Evolutionary conservation across 2,797 vertebrate genomes (phyloP).

Genomic region (Tolypeutes matacus): DNA sequence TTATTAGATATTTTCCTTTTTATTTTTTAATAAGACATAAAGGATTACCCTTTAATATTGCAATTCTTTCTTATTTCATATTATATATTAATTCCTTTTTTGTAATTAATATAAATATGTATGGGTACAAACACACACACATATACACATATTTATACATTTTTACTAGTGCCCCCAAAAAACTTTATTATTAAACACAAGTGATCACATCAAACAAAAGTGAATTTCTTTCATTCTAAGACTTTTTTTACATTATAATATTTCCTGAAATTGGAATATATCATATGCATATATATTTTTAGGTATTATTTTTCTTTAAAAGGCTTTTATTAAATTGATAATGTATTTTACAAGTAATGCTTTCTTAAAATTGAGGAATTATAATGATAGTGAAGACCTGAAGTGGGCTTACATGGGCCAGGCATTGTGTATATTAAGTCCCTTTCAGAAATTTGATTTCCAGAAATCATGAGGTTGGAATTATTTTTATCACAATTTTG

Average conservation of each 20-base stretch:
- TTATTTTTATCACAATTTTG: not conserved
- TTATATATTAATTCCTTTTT: not conserved
- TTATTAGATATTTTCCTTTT: not conserved
- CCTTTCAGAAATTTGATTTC: conserved; percentile 50
- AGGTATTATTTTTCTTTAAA: not conserved
- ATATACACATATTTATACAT: not conserved
- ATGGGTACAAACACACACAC: not conserved
- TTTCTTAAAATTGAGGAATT: not conserved
- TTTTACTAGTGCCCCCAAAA: not conserved
- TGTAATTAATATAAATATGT: not conserved
- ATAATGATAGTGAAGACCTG: not conserved
- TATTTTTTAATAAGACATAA: not conserved
- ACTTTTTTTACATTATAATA: conserved; percentile 27
- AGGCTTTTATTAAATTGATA: not conserved
- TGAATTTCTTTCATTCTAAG: conserved; percentile 34
- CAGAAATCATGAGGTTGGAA: not conserved
- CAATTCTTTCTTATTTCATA: not conserved
- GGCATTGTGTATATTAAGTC: not conserved
- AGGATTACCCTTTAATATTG: conserved; percentile 17
- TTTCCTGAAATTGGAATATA: conserved; percentile 33
- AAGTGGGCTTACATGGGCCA: not conserved
- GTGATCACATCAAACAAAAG: not conserved
- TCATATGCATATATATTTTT: not conserved
- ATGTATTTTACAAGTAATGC: not conserved
- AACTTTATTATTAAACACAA: not conserved